phyloP scores from a whole-genome alignment of 2,888 invertebrate genomes.

The Macroteleia sp. region DNA sequence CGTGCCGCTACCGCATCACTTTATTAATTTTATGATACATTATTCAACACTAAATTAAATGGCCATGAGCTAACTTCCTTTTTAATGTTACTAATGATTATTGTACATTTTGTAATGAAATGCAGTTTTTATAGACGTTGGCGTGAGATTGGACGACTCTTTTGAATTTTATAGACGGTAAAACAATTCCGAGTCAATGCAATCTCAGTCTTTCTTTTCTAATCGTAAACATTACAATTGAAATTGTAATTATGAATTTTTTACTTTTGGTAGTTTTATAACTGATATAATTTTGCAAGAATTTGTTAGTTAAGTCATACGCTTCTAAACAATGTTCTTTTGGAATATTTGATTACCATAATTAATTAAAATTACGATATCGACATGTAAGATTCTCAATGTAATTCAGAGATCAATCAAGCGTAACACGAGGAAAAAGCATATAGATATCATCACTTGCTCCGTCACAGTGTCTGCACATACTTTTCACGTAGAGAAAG shows the following conservation, averaged over 20 bases:
- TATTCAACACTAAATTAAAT: slow-evolving; percentile 55
- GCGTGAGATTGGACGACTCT: no score
- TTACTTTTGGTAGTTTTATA: no score
- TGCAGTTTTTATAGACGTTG: slow-evolving; percentile 12
- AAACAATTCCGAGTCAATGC: no score
- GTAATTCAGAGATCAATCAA: slow-evolving; percentile 36
- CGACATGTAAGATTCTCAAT: neutral
- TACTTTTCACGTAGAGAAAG: slow-evolving; percentile 62
- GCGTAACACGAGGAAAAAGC: slow-evolving; percentile 48
- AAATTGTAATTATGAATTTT: no score
- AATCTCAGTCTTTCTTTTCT: no score
- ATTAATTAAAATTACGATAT: slow-evolving; percentile 33
- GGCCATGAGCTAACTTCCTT: slow-evolving; percentile 59
- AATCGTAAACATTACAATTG: no score
- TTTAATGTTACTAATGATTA: slow-evolving; percentile 35
- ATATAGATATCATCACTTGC: slow-evolving; percentile 50
- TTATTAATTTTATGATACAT: slow-evolving; percentile 60
- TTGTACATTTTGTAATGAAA: no score
- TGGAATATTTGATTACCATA: no score
- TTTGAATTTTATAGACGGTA: no score
- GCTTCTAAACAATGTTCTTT: no score
- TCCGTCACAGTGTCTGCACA: slow-evolving; percentile 57
- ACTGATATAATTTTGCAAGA: no score
- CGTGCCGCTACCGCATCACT: slow-evolving; percentile 56
- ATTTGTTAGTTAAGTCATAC: no score